Percentiles rank a stretch among this genome's conserved stretches.
phyloP scores from a whole-genome alignment of 1,140 invertebrate species.

The Halyomorpha halys region DNA sequence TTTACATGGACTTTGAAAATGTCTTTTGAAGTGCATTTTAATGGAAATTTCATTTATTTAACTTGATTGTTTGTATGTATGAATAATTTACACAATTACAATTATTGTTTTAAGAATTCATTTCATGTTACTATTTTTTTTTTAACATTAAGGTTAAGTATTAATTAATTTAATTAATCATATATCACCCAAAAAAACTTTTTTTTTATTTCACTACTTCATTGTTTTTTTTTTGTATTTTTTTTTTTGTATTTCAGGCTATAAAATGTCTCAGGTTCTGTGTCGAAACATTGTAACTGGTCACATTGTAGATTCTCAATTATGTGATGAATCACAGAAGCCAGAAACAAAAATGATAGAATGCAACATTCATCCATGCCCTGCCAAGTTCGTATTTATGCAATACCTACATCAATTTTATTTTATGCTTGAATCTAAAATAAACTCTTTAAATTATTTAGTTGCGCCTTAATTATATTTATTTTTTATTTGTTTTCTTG shows the following conservation, averaged over 20 bases:
- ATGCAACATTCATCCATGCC: conserved; percentile 77
- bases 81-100: background rate
- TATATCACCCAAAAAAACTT: too few species aligned
- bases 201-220: too few species aligned
- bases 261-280: conserved; percentile 67
- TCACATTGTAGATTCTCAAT: conserved; percentile 59
- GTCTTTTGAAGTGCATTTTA: too few species aligned
- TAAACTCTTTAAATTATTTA: too few species aligned
- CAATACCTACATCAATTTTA: too few species aligned
- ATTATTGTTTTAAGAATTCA: background rate
- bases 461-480: too few species aligned
- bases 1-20: too few species aligned
- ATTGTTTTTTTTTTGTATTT: background rate
- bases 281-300: conserved; percentile 64
- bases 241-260: conserved; percentile 46
- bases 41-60: too few species aligned
- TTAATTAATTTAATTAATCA: background rate
- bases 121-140: background rate
- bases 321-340: conserved; percentile 64
- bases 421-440: too few species aligned
- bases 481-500: too few species aligned
- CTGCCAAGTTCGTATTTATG: conserved; percentile 61
- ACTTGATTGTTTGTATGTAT: too few species aligned
- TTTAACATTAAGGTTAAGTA: too few species aligned
- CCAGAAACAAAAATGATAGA: conserved; percentile 62